These are phyloP conservation scores for Leucoraja ocellata DNA, from an alignment of 2,797 vertebrate genomes.

Conservation along the genomic window DNA sequence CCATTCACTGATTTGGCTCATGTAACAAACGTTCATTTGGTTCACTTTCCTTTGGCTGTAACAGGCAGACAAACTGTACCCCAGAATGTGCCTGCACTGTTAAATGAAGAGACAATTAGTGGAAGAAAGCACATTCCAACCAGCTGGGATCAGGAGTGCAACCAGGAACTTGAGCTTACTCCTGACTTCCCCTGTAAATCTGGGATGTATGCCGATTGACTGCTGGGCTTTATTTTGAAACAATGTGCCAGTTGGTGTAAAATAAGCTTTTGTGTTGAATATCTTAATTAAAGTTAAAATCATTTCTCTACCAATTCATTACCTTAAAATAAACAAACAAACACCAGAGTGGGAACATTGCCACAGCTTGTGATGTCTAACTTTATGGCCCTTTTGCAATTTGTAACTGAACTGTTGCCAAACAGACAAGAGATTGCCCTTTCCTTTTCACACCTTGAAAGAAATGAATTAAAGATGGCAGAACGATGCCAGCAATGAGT, in stretches of 20 bases:
- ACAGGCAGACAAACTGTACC: background rate
- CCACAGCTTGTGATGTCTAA: constrained; percentile 12
- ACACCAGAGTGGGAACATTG: constrained; percentile 8
- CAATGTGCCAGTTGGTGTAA: constrained; percentile 3
- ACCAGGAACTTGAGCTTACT: background rate
- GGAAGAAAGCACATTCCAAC: background rate
- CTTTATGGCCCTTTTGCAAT: constrained; percentile 5
- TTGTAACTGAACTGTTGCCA: constrained; percentile 20
- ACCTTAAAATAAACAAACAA: constrained; percentile 13
- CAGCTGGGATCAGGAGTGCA: background rate
- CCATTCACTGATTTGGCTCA: background rate
- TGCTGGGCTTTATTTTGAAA: background rate
- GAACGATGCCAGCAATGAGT: background rate
- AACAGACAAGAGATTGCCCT: background rate
- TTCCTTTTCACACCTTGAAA: background rate
- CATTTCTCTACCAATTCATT: background rate
- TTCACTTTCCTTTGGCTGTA: background rate
- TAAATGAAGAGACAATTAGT: background rate
- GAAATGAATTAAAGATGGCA: background rate
- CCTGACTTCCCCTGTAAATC: background rate
- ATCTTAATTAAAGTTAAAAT: constrained; percentile 19
- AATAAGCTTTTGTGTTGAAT: background rate
- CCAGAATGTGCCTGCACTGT: background rate
- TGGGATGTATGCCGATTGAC: background rate
- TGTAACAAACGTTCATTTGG: background rate